phyloP scores from a whole-genome alignment of 2,113 vertebrate species.

The Cyprinodon variegatus region DNA sequence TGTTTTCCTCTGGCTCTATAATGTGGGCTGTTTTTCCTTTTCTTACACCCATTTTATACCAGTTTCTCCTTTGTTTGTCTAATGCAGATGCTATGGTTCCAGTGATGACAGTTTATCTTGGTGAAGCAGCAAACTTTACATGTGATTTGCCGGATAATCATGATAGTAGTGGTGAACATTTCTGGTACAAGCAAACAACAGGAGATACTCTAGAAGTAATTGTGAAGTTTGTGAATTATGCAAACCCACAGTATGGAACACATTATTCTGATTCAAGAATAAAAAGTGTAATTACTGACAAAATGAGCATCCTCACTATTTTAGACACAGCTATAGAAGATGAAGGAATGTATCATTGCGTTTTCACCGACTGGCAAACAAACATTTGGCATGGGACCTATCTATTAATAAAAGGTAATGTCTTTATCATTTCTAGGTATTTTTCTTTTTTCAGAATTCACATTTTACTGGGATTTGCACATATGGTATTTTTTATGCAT shows the following conservation, averaged over 20 bases:
- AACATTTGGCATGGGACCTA: constrained; percentile 20
- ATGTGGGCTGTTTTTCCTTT: not conserved
- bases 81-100: not conserved
- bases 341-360: constrained; percentile 51
- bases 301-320: constrained; percentile 10
- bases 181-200: constrained; percentile 40
- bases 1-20: not conserved
- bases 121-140: constrained; percentile 11
- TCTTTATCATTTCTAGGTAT: not conserved
- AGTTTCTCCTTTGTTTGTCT: not conserved
- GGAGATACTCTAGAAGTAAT: constrained; percentile 17
- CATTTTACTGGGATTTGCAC: no score
- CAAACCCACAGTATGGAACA: not conserved
- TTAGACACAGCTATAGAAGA: constrained; percentile 8
- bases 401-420: constrained; percentile 37
- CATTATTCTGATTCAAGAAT: not conserved
- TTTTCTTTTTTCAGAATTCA: no score
- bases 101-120: constrained; percentile 24
- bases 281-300: accelerated
- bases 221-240: accelerated
- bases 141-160: not conserved
- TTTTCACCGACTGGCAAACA: not conserved
- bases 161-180: not conserved
- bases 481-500: not conserved
- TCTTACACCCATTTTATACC: not conserved